Evolutionary conservation across 1,140 invertebrate species (phyloP), one percentile per base, ranked within the genome.

Genomic region (Drosophila busckii): DNA sequence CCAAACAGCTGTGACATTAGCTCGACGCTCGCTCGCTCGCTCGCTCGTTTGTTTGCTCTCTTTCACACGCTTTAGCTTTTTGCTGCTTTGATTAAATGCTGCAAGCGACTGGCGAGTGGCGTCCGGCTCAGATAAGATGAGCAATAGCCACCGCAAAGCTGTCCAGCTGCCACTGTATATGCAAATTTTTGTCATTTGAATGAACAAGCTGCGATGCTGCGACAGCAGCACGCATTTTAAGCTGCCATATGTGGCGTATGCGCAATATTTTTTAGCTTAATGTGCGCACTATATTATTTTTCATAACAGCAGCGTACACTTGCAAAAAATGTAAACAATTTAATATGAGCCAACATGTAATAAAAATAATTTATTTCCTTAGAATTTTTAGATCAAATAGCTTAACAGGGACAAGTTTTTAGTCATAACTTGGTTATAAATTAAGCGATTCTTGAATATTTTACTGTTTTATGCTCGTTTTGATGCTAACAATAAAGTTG

Each of bases 141-240:
- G 25, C 34, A 28, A 9, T 19, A 42, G 23, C 26, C 17, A 17
- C 25, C 20, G 52, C 15, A 10, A 17, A 25, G 16, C 17, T 38
- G 29, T n/a, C n/a, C n/a, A n/a, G 37, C 29, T 38, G 13, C 25
- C 38, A 52, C 34, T 41, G 70, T 48, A 64, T 64, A 71, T 71
- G 73, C 48, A 63, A 71, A 56, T 71, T 62, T n/a, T 68, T 45
- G 37, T 26, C 63, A 56, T 56, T 60, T 59, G 62, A 78, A 53
- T 80, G 49, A 59, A 52, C 73, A 73, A 31, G 38, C 13, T 15
- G 7, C 17, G 19, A 3, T 4, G 10, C 12, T 15, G 42, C 10
- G 19, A 8, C 0, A 5, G 4, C n/a, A n/a, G 20, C 9, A 31
- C 13, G 12, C 19, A 26, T 4, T 23, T 17, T 16, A 22, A 9